Base-by-base conservation (phyloP, 2,113 vertebrate species). In the Platanista minor region DNA sequence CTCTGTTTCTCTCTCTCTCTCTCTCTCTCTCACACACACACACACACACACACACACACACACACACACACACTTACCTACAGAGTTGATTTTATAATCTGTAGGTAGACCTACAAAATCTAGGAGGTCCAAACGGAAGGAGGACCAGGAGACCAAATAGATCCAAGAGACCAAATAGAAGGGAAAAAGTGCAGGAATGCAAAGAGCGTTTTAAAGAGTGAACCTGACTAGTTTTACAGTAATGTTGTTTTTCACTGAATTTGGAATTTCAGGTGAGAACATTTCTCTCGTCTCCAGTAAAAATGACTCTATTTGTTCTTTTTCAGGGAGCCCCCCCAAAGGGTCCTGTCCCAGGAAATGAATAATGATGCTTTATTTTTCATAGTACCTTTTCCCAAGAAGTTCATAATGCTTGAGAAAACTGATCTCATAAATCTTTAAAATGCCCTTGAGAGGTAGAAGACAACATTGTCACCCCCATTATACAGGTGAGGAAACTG, bases 241-340 rank as follows among this genome's bases (percentile, higher is more conserved):
- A 89, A 23, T 10, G 23, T n/a, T 80, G 59, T 82, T 94, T 96
- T 80, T 74, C 0, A 3, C 91, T 81, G 69, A 97, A 94, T 87
- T 95, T 90, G 75, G 52, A 81, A 95, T 90, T 96, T 95, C 91
- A 87, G 72, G 57, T 78, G 49, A 95, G 46, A 91, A 80, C 31
- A 89, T 87, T 78, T 95, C 94, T 97, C 84, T 95, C 91, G 87
- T 97, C 95, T 96, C 12, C 62, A 91, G 66, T 94, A 95, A 96
- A 97, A 97, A 94, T 96, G 92, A 97, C 46, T 96, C 91, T 89
- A 97, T 94, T 95, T 97, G 72, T 91, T 97, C 77, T 93, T 96
- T 94, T 64, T 59, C 57, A 57, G 71, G 64, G 62, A 90, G 43
- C 46, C 64, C n/a, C 67, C 72, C 25, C 23, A 78, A 92, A 94